A percentile compares a stretch with the other conserved stretches of the same genome.
Evolutionary conservation across 2,888 invertebrate genomes (phyloP).

Genomic region (Resseliella maxima): DNA sequence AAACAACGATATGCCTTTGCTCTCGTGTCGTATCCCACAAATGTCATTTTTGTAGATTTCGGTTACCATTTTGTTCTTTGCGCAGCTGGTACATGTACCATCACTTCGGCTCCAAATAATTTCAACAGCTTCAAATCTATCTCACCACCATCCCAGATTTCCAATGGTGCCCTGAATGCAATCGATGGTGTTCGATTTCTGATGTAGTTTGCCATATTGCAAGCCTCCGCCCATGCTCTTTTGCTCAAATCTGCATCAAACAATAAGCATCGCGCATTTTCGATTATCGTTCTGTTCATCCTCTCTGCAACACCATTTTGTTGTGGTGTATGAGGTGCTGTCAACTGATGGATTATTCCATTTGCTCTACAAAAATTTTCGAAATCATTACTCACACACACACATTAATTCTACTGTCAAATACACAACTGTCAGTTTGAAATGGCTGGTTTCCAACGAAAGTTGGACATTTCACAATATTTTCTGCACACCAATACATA

Average conservation of each 20-base stretch:
- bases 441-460: slow-evolving; percentile 61
- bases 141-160: neutral
- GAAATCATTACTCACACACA: slow-evolving; percentile 56
- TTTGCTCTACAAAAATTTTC: slow-evolving; percentile 49
- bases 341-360: slow-evolving; percentile 57
- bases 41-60: neutral
- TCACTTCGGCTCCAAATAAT: neutral
- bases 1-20: neutral
- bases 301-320: slow-evolving; percentile 56
- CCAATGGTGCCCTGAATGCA: neutral
- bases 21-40: neutral
- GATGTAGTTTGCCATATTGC: slow-evolving; percentile 59
- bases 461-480: too few species aligned
- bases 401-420: too few species aligned
- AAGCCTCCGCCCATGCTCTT: slow-evolving; percentile 59
- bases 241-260: slow-evolving; percentile 58
- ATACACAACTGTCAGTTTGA: slow-evolving; percentile 57
- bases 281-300: slow-evolving; percentile 59
- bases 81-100: neutral
- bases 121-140: neutral
- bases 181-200: slow-evolving; percentile 57
- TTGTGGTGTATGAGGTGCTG: slow-evolving; percentile 24
- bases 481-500: too few species aligned
- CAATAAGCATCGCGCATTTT: slow-evolving; percentile 60
- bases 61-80: neutral